Conservation (phyloP, 1,140 invertebrate species). For the Trachelipus rathkii region DNA sequence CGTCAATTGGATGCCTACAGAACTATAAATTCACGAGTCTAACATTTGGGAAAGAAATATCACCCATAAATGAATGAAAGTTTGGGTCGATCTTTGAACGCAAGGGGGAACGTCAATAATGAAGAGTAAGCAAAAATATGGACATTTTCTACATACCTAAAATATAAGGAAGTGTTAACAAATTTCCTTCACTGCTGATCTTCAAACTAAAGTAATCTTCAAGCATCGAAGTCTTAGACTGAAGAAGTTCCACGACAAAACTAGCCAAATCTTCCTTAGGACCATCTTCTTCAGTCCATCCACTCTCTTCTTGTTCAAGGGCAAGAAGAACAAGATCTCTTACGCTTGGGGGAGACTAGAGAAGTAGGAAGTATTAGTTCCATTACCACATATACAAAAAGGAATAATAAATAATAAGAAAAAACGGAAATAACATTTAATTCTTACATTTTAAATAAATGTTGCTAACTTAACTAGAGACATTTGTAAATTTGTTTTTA, state of each 20-base stretch:
- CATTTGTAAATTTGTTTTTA: no score
- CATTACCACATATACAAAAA: background rate
- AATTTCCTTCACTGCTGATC: slow-evolving; percentile 64
- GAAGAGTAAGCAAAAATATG: background rate
- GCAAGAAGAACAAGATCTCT: slow-evolving; percentile 65
- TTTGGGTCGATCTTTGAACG: no score
- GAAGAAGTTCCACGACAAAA: slow-evolving; percentile 64
- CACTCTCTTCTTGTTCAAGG: slow-evolving; percentile 66
- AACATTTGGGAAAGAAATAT: no score
- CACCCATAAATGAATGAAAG: no score
- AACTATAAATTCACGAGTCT: no score
- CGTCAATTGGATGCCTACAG: no score
- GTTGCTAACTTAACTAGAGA: no score
- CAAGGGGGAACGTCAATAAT: background rate
- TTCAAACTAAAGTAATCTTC: slow-evolving; percentile 87
- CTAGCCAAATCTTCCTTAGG: slow-evolving; percentile 68
- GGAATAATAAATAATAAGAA: no score
- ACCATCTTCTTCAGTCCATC: slow-evolving; percentile 71
- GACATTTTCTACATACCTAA: slow-evolving; percentile 57
- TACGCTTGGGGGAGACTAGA: slow-evolving; percentile 45
- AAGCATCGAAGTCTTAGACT: slow-evolving; percentile 73
- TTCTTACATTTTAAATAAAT: no score
- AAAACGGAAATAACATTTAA: no score
- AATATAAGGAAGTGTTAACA: slow-evolving; percentile 67
- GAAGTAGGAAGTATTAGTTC: background rate